A percentile compares a stretch with the other conserved stretches of the same genome.
These are phyloP conservation scores for Lophochroa leadbeateri DNA, from an alignment of 2,113 vertebrate genomes.

Conservation along the genomic window DNA sequence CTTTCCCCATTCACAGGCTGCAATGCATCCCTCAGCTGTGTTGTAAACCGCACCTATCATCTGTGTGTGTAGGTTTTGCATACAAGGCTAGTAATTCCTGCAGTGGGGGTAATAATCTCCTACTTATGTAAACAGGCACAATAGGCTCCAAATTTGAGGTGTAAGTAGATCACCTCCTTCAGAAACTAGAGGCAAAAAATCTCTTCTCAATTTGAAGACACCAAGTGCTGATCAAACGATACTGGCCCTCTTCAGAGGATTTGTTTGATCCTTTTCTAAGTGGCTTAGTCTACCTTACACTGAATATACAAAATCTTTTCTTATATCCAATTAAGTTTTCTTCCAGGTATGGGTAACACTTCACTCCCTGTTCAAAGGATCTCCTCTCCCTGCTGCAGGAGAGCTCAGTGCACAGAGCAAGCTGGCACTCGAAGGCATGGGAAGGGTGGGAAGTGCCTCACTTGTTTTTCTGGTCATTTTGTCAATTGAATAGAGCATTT, in stretches of 20 bases:
- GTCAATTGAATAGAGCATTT: background rate
- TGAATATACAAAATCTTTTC: constrained; percentile 21
- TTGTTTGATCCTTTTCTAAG: constrained; percentile 30
- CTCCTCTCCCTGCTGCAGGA: background rate
- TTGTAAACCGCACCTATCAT: fast-evolving
- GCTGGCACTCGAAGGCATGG: fast-evolving
- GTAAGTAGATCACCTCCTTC: background rate
- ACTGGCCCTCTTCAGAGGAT: background rate
- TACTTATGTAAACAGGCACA: background rate
- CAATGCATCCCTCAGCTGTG: fast-evolving
- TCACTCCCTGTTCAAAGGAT: background rate
- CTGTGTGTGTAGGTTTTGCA: fast-evolving
- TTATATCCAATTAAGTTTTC: constrained; percentile 20
- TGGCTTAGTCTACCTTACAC: constrained; percentile 15
- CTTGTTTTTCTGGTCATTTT: constrained; percentile 1
- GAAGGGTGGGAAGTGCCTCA: background rate
- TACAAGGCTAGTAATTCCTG: background rate
- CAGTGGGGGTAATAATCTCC: background rate
- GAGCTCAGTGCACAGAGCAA: fast-evolving
- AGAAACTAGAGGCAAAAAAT: background rate
- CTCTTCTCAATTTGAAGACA: background rate
- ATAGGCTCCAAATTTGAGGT: fast-evolving
- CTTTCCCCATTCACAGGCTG: fast-evolving
- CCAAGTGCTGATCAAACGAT: background rate
- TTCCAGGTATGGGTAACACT: background rate